Evolutionary conservation across 1,140 invertebrate species (phyloP), one percentile per base, ranked within the genome.

Genomic region (Achroia grisella): DNA sequence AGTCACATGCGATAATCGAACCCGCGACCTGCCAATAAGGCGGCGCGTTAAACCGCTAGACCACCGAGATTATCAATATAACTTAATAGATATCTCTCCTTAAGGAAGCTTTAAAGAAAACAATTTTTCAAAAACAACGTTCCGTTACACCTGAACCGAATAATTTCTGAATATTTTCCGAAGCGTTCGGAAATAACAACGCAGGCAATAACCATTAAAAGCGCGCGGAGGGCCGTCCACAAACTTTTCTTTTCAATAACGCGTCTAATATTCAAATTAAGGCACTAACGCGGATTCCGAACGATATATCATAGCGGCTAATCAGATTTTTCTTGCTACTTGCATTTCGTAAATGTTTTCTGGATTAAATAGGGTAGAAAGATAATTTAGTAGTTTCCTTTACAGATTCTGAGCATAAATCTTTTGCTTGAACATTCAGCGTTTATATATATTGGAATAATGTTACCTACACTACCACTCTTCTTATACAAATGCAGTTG

Each of bases 191-290:
- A 60, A 72, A 70, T 57, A 55, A 73, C 74, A 80, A 68, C 72
- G 68, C 65, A 72, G 46, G 80, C 76, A 84, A 84, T 84, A 84
- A 84, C 80, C 80, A 74, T 84, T 84, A 80, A 75, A 77, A 76
- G 62, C 70, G 62, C 53, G 65, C 61, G 66, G 62, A 72, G 68
- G 74, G 70, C 69, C 72, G 65, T 73, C 70, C 69, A 42, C 43
- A 71, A 83, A 84, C 64, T 81, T 84, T 80, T 71, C 74, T 83
- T 80, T 84, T 84, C 80, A 84, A 84, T 84, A 84, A 80, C 76
- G 74, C 75, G 76, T 82, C 74, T 79, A 74, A 82, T 82, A 84
- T 84, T 84, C 78, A 84, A 84, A 84, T 84, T 77, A 82, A 71
- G 66, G 67, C 62, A 74, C 63, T 72, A 75, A 80, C 62, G 68